phyloP scores from a whole-genome alignment of 2,797 vertebrate species.

The Microctenopoma stevenorrisi region DNA sequence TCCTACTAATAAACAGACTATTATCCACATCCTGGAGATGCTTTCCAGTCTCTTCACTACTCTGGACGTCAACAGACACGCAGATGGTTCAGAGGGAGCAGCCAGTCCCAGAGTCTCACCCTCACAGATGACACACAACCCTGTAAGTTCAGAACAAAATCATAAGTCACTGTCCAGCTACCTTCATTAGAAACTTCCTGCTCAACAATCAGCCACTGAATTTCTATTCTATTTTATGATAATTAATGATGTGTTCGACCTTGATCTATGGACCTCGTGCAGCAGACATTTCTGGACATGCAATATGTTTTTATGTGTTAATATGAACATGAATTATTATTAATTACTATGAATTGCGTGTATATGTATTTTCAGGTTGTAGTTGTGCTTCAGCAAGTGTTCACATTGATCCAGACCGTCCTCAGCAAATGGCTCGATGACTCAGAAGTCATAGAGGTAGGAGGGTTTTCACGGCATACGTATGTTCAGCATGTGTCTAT shows the following conservation, averaged over 20 bases:
- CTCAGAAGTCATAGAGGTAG: conserved; percentile 96
- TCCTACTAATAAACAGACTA: conserved; percentile 89
- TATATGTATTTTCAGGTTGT: conserved; percentile 85
- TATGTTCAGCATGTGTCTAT: conserved; percentile 2
- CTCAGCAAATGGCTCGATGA: conserved; percentile 96
- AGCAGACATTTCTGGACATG: background rate
- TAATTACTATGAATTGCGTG: too few species aligned
- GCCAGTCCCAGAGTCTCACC: conserved; percentile 81
- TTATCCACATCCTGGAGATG: conserved; percentile 94
- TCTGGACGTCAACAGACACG: conserved; percentile 90
- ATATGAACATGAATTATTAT: too few species aligned
- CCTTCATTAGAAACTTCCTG: too few species aligned
- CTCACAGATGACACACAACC: conserved; percentile 86
- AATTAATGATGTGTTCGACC: too few species aligned
- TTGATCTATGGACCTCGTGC: too few species aligned
- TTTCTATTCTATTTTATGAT: background rate
- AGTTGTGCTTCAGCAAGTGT: conserved; percentile 95
- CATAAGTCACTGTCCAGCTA: too few species aligned
- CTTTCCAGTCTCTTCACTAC: conserved; percentile 96
- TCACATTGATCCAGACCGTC: conserved; percentile 94
- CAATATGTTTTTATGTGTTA: background rate
- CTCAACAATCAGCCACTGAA: background rate
- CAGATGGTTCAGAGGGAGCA: conserved; percentile 85
- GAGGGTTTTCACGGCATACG: conserved; percentile 18
- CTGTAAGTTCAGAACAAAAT: conserved; percentile 81